phyloP scores from a whole-genome alignment of 2,113 vertebrate genomes.

The Dermatemys mawii region DNA sequence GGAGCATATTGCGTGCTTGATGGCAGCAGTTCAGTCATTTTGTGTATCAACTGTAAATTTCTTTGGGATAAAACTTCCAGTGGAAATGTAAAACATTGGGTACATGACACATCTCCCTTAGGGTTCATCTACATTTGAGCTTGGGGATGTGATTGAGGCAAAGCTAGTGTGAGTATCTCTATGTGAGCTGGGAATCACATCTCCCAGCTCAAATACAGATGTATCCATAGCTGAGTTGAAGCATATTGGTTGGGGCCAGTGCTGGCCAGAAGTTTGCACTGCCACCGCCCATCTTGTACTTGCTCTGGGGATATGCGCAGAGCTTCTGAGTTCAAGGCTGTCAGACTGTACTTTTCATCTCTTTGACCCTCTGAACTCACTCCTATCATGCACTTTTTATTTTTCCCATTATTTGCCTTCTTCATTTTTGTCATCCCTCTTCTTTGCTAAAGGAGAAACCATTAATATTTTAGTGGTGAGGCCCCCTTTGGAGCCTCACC shows the following conservation, averaged over 20 bases:
- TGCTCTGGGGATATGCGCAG: not conserved
- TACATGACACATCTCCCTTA: not conserved
- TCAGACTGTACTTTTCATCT: not conserved
- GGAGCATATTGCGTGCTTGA: not conserved
- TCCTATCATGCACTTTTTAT: not conserved
- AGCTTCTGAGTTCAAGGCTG: not conserved
- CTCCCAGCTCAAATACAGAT: too few relatives aligned
- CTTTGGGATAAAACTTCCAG: not conserved
- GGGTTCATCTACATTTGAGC: too few relatives aligned
- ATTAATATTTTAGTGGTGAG: not conserved
- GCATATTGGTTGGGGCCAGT: not conserved
- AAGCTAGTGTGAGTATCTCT: too few relatives aligned
- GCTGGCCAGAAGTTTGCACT: not conserved
- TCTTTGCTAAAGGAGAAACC: not conserved
- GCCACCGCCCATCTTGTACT: not conserved
- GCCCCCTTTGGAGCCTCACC: not conserved
- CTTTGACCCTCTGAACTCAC: not conserved
- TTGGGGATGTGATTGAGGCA: too few relatives aligned
- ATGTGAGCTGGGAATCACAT: too few relatives aligned
- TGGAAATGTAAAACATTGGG: not conserved
- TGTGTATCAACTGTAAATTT: not conserved
- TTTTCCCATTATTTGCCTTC: not conserved
- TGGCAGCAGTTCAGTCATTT: not conserved
- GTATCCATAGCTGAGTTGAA: not conserved
- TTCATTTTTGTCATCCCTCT: not conserved